These are phyloP conservation scores for Zaprionus vittiger DNA, from an alignment of 1,140 invertebrate genomes.

Conservation along the genomic window DNA sequence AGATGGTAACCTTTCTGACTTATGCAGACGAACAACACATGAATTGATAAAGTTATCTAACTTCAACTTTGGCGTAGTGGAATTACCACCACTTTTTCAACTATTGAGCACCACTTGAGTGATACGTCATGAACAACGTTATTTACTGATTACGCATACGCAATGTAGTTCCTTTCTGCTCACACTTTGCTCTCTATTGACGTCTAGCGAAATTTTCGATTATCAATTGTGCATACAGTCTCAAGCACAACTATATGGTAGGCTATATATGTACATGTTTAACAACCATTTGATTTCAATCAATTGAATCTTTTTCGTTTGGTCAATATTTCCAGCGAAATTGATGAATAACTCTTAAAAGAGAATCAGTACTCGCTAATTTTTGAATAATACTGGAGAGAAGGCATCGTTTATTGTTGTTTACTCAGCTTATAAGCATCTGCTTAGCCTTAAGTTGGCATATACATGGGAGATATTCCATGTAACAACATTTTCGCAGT, in stretches of 20 bases:
- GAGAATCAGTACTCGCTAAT: constrained; percentile 35
- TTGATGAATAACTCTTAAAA: constrained; percentile 14
- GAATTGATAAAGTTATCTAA: constrained; percentile 7
- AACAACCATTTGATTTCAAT: constrained; percentile 7
- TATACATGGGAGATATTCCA: not conserved
- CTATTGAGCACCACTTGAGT: not conserved
- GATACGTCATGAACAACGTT: not conserved
- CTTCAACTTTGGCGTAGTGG: not conserved
- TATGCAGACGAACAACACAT: not conserved
- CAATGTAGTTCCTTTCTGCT: constrained; percentile 21
- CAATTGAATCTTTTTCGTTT: not conserved
- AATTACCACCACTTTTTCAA: constrained; percentile 1
- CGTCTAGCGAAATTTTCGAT: constrained; percentile 27
- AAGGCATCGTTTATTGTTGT: constrained; percentile 25
- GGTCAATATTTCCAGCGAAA: constrained; percentile 6
- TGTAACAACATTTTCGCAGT: not conserved
- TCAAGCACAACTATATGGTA: not conserved
- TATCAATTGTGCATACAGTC: constrained; percentile 8
- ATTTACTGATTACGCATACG: constrained; percentile 53
- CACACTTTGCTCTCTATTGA: constrained; percentile 31
- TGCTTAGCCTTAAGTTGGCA: constrained; percentile 7
- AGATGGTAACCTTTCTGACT: not conserved
- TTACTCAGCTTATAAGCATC: constrained; percentile 38
- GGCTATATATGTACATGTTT: constrained; percentile 2
- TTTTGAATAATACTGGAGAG: constrained; percentile 40